Percentiles rank a stretch among this genome's conserved stretches.
These are phyloP conservation scores for Gobiocypris rarus DNA, from an alignment of 2,113 vertebrate species.

Conservation along the genomic window DNA sequence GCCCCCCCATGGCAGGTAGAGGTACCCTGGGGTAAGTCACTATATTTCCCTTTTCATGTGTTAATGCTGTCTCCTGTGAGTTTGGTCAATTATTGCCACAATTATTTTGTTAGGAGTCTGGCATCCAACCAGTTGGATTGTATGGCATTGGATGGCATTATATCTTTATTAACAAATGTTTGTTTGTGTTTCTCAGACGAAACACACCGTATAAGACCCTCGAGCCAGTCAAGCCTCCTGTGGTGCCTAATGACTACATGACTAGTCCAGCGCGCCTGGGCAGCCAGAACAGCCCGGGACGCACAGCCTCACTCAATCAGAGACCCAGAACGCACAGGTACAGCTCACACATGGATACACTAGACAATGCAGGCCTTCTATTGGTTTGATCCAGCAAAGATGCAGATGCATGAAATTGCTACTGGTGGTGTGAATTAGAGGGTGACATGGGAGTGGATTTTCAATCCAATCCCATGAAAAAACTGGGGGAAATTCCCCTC, in stretches of 20 bases:
- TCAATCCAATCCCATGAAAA: no score
- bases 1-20: constrained; percentile 95
- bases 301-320: constrained; percentile 97
- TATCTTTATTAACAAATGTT: neutral
- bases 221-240: constrained; percentile 95
- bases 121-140: no score
- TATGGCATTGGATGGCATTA: no score
- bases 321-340: constrained; percentile 99
- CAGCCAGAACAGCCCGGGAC: constrained; percentile 93
- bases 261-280: constrained; percentile 95
- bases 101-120: neutral
- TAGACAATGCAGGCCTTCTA: neutral
- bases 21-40: constrained; percentile 89
- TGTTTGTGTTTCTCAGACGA: constrained; percentile 74
- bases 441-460: no score
- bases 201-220: constrained; percentile 97
- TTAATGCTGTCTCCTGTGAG: neutral
- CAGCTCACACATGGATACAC: neutral
- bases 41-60: neutral
- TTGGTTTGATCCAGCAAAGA: neutral
- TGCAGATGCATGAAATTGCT: neutral
- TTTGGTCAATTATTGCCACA: neutral
- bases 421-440: no score
- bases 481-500: no score
- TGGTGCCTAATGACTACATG: constrained; percentile 98